Evolutionary conservation across 1,140 invertebrate genomes (phyloP), one percentile per base, ranked within the genome.

Genomic region (Rhopalosiphum padi): DNA sequence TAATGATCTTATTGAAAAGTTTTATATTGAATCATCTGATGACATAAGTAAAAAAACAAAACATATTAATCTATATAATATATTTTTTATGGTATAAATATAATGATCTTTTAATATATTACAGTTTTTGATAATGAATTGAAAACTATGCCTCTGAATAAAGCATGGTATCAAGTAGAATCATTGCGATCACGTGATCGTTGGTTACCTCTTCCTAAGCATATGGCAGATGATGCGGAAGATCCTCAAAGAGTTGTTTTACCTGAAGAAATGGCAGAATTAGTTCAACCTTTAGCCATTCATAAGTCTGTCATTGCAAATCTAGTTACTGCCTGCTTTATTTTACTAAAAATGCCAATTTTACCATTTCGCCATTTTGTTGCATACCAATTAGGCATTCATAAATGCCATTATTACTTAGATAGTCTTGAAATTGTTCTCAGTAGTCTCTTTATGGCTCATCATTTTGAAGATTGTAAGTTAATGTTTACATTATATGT

Each of bases 191-290:
- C 97, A 94, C 95, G 96, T 25, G 96, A 96, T 93, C 96, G 96
- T 94, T 97, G 96, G 95, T 95, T 96, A 23, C 95, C 96, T 55
- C 95, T 95, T 95, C 91, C 95, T 94, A 95, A 94, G 93, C 95
- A 83, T 55, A 95, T 95, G 95, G 93, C 95, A 94, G 95, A 41
- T 95, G 95, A 53, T 95, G 55, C 82, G 11, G 94, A 94, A 60
- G 96, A 97, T 95, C 95, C 96, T 35, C 96, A 97, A 94, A 95
- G 97, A 94, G 95, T 96, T 51, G 95, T 97, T 46, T 96, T 96
- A 90, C 95, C 95, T 37, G 96, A 97, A 94, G 97, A 97, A 94
- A 96, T 97, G 8, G 95, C 95, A 6, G 96, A 96, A 94, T 96
- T 97, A 91, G 96, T 97, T 77, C 96, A 97, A 95, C 97, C 97